phyloP scores from a whole-genome alignment of 1,140 invertebrate genomes.

The Drosophila sp. region DNA sequence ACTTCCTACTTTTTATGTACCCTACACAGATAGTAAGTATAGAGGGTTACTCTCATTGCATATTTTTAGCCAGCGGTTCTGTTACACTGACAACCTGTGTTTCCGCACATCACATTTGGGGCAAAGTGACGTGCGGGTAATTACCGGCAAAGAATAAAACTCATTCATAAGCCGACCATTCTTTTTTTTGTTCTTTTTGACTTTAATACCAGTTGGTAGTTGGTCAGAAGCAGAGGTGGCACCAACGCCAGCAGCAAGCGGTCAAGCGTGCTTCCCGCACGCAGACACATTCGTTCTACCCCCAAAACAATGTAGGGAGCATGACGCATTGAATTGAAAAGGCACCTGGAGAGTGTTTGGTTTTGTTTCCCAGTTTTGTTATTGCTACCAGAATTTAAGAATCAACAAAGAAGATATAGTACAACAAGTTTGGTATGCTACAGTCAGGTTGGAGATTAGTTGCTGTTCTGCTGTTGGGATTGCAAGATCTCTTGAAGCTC shows the following conservation, averaged over 20 bases:
- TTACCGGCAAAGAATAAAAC: slow-evolving; percentile 65
- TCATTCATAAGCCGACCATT: slow-evolving; percentile 62
- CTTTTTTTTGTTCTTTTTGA: slow-evolving; percentile 38
- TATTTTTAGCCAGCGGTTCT: slow-evolving; percentile 31
- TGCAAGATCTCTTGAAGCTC: slow-evolving; percentile 64
- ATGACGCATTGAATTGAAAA: slow-evolving; percentile 63
- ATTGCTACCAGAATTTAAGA: slow-evolving; percentile 44
- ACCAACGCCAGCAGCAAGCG: slow-evolving; percentile 31
- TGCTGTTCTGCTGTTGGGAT: slow-evolving; percentile 61
- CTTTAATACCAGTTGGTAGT: slow-evolving; percentile 16
- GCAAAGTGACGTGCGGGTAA: slow-evolving; percentile 65
- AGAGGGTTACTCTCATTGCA: slow-evolving; percentile 25
- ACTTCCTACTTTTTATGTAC: slow-evolving; percentile 21
- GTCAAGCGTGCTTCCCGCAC: slow-evolving; percentile 74
- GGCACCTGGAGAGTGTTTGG: slow-evolving; percentile 19
- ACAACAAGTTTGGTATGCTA: slow-evolving; percentile 57
- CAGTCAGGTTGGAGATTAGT: slow-evolving; percentile 40
- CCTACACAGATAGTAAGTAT: not conserved
- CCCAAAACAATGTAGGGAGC: slow-evolving; percentile 41
- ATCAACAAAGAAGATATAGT: slow-evolving; percentile 39
- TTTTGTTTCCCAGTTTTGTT: slow-evolving; percentile 13
- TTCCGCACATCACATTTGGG: slow-evolving; percentile 46
- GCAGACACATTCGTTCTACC: slow-evolving; percentile 53
- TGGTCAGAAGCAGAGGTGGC: slow-evolving; percentile 36
- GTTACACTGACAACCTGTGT: slow-evolving; percentile 31